phyloP scores from a whole-genome alignment of 2,797 vertebrate genomes.

The Ambastaia sidthimunki region DNA sequence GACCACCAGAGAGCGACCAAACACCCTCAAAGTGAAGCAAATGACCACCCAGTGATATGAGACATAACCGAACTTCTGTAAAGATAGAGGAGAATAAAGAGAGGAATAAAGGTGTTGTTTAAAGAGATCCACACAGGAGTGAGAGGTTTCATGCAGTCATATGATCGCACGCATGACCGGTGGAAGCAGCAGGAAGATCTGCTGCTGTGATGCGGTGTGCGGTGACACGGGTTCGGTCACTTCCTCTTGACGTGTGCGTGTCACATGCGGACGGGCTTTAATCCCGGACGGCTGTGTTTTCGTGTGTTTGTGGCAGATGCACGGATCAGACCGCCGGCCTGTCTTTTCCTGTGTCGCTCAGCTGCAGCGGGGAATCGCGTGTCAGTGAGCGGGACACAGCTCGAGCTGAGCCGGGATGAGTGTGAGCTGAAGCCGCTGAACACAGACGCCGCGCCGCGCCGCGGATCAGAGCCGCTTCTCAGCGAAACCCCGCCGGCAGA shows the following conservation, averaged over 20 bases:
- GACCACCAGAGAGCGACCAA: too few species aligned
- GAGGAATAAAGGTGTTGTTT: too few species aligned
- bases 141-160: too few species aligned
- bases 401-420: slow-evolving; percentile 40
- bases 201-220: neutral
- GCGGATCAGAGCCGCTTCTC: slow-evolving; percentile 11
- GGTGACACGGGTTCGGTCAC: slow-evolving; percentile 29
- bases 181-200: too few species aligned
- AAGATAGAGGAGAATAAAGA: too few species aligned
- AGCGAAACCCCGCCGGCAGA: neutral
- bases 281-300: neutral
- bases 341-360: neutral
- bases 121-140: too few species aligned
- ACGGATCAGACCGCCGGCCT: neutral
- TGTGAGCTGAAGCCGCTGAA: slow-evolving; percentile 19
- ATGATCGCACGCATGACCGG: too few species aligned
- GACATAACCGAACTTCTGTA: too few species aligned
- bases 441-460: neutral
- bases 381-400: slow-evolving; percentile 11
- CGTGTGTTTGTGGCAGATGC: neutral
- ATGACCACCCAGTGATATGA: too few species aligned
- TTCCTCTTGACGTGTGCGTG: slow-evolving; percentile 29
- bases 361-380: slow-evolving; percentile 1
- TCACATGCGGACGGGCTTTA: neutral
- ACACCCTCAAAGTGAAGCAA: too few species aligned